Conservation (phyloP, 2,113 vertebrate genomes). For the Emydocephalus ijimae region DNA sequence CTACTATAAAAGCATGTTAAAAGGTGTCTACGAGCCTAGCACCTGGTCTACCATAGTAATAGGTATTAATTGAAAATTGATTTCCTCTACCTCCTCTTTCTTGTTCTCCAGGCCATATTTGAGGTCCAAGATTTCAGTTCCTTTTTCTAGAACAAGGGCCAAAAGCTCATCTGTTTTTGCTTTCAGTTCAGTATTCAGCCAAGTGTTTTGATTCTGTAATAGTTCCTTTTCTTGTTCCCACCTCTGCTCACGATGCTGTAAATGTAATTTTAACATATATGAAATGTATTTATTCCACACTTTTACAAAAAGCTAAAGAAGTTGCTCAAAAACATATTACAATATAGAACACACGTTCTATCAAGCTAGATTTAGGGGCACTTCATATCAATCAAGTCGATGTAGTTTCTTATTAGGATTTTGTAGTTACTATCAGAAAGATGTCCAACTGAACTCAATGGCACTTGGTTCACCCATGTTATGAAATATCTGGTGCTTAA, state of each 20-base stretch:
- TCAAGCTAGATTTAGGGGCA: not conserved
- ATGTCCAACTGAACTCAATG: not conserved
- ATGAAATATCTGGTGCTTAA: not conserved
- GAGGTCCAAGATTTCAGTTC: slow-evolving; percentile 90
- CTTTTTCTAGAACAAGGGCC: slow-evolving; percentile 83
- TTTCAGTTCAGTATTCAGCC: slow-evolving; percentile 89
- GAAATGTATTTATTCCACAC: not conserved
- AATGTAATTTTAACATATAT: not conserved
- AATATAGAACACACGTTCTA: not conserved
- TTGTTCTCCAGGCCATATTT: slow-evolving; percentile 90
- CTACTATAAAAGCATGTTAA: not conserved
- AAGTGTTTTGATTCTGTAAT: slow-evolving; percentile 81
- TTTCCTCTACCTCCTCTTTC: slow-evolving; percentile 82
- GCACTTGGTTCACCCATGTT: not conserved
- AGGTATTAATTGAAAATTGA: not conserved
- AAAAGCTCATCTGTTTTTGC: slow-evolving; percentile 92
- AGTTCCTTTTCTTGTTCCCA: slow-evolving; percentile 94
- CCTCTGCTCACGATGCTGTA: slow-evolving; percentile 90
- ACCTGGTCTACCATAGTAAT: not conserved
- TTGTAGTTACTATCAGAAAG: not conserved
- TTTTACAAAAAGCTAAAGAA: not conserved
- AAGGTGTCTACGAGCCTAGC: not conserved
- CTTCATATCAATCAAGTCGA: not conserved
- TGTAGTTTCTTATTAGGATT: not conserved
- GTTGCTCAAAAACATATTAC: not conserved